Conservation (phyloP, 2,113 vertebrate genomes). For the Patagioenas fasciata region DNA sequence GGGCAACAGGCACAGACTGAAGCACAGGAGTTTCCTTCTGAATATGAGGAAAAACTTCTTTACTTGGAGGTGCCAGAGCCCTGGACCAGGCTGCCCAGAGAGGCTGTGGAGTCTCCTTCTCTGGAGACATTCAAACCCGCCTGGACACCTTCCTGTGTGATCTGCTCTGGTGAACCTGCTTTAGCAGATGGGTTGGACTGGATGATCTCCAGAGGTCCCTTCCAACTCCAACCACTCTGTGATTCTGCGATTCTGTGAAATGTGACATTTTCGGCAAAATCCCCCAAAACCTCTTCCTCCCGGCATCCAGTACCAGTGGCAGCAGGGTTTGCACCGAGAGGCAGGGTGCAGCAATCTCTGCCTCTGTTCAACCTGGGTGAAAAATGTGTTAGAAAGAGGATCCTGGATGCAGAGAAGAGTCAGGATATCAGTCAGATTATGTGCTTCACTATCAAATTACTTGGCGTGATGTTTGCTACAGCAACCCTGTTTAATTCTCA, state of each 20-base stretch:
- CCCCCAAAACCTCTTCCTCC: neutral
- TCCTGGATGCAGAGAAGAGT: neutral
- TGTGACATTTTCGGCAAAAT: neutral
- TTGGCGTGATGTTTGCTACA: neutral
- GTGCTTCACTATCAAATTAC: neutral
- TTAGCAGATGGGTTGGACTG: no score
- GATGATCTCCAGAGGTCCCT: no score
- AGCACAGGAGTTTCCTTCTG: no score
- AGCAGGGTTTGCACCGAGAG: neutral
- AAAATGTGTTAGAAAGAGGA: neutral
- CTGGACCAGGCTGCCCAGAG: no score
- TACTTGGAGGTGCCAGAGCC: no score
- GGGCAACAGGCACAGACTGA: no score
- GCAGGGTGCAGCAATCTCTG: neutral
- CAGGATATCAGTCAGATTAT: neutral
- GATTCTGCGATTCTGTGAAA: neutral
- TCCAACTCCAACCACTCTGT: no score
- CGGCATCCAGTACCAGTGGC: rapidly evolving
- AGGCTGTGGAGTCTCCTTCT: no score
- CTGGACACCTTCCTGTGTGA: no score
- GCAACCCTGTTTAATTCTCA: neutral
- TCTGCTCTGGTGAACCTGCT: no score
- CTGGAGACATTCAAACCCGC: no score
- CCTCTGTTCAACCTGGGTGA: neutral
- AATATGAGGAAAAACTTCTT: no score